phyloP scores from a whole-genome alignment of 2,113 vertebrate genomes.

The Prunella himalayana region DNA sequence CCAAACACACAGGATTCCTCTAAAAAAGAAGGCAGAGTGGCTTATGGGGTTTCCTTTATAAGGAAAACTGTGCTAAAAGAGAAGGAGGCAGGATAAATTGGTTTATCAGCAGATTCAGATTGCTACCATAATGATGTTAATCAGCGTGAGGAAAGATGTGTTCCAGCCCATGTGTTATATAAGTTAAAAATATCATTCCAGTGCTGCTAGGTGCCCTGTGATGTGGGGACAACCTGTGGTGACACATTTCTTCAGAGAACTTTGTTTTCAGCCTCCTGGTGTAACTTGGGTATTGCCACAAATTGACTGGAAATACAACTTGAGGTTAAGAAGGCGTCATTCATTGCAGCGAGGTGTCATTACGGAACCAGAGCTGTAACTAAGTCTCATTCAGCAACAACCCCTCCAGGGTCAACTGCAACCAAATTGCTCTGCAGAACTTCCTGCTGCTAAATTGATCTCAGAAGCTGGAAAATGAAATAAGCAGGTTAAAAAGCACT shows the following conservation, averaged over 20 bases:
- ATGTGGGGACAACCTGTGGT: not conserved
- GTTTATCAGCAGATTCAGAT: not conserved
- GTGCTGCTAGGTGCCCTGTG: not conserved
- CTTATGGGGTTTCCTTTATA: not conserved
- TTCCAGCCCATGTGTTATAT: not conserved
- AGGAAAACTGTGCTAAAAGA: not conserved
- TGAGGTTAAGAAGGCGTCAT: not conserved
- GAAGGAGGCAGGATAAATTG: not conserved
- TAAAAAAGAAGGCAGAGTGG: not conserved
- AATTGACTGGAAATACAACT: not conserved
- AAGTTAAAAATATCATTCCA: not conserved
- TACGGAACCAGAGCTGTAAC: slow-evolving; percentile 43
- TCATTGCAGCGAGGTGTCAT: slow-evolving; percentile 26
- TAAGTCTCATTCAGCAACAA: slow-evolving; percentile 25
- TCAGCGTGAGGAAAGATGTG: not conserved
- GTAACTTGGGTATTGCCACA: not conserved
- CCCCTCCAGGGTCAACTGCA: slow-evolving; percentile 31
- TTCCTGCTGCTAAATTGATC: slow-evolving; percentile 69
- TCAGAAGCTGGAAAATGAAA: slow-evolving; percentile 57
- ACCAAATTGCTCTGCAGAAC: slow-evolving; percentile 61
- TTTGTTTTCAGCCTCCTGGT: not conserved
- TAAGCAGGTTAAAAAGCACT: slow-evolving; percentile 38
- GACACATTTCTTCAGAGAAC: not conserved
- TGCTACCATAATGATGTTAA: not conserved
- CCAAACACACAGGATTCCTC: not conserved